Evolutionary conservation across 2,113 vertebrate genomes (phyloP).

Genomic region (Callospermophilus lateralis): DNA sequence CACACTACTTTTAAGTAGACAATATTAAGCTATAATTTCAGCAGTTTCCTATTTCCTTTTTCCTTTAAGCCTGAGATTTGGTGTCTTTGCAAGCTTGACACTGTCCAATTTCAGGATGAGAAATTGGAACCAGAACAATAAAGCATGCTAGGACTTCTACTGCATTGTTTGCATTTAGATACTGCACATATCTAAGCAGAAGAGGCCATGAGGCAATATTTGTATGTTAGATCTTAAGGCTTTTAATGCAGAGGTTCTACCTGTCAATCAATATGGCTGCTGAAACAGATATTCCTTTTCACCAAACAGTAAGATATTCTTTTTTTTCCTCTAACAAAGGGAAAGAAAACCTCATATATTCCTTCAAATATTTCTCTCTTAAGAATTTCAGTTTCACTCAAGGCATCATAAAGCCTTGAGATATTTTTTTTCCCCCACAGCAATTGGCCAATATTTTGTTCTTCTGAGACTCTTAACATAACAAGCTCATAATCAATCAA

Average conservation of each 20-base stretch:
- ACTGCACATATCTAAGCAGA: neutral
- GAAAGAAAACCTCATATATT: neutral
- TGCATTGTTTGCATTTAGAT: neutral
- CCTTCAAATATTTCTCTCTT: neutral
- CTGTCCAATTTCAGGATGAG: neutral
- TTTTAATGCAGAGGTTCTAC: neutral
- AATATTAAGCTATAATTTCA: neutral
- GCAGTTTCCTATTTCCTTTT: neutral
- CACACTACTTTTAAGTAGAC: neutral
- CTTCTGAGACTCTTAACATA: neutral
- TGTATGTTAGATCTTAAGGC: neutral
- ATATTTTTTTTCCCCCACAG: neutral
- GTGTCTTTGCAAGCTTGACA: neutral
- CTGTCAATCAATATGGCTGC: neutral
- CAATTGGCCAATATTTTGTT: neutral
- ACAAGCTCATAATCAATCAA: neutral
- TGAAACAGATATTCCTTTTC: neutral
- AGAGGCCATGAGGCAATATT: neutral
- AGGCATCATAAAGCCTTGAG: neutral
- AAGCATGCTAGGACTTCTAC: neutral
- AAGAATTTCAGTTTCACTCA: conserved; percentile 34
- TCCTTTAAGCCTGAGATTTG: neutral
- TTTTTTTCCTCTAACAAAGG: neutral
- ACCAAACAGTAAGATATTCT: neutral
- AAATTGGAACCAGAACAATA: neutral